These are phyloP conservation scores for Hydropotes inermis DNA, from an alignment of 2,113 vertebrate genomes.

Conservation along the genomic window DNA sequence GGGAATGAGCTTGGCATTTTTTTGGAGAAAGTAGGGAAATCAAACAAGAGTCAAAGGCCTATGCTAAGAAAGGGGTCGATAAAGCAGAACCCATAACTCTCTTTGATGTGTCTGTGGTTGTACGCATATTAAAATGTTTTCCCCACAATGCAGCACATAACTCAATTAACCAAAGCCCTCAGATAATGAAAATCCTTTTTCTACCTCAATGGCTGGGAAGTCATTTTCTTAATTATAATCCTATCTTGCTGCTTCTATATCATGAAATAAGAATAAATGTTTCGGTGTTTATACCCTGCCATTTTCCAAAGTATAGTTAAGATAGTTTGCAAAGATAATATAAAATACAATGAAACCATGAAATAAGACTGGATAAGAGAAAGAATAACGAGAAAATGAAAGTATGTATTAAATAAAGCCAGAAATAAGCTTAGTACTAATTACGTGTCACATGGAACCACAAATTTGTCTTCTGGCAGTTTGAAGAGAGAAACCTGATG, in stretches of 20 bases:
- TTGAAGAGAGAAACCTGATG: not conserved
- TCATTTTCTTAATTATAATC: not conserved
- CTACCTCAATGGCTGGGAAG: not conserved
- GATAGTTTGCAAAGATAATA: not conserved
- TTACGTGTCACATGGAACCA: not conserved
- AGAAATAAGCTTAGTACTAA: constrained; percentile 32
- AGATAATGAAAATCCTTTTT: not conserved
- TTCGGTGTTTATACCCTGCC: not conserved
- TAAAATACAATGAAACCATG: not conserved
- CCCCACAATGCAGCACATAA: not conserved
- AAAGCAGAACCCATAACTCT: not conserved
- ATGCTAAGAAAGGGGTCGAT: not conserved
- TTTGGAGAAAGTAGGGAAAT: not conserved
- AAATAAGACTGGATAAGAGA: not conserved
- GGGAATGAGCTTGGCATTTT: not conserved
- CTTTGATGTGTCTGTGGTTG: not conserved
- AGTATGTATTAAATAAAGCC: not conserved
- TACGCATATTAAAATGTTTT: not conserved
- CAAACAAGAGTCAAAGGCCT: not conserved
- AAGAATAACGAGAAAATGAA: not conserved
- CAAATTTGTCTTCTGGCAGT: constrained; percentile 12
- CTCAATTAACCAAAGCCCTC: not conserved
- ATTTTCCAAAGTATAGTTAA: not conserved
- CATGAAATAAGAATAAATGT: not conserved
- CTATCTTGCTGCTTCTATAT: not conserved